phyloP scores from a whole-genome alignment of 1,140 invertebrate genomes.

The Polyergus mexicanus region DNA sequence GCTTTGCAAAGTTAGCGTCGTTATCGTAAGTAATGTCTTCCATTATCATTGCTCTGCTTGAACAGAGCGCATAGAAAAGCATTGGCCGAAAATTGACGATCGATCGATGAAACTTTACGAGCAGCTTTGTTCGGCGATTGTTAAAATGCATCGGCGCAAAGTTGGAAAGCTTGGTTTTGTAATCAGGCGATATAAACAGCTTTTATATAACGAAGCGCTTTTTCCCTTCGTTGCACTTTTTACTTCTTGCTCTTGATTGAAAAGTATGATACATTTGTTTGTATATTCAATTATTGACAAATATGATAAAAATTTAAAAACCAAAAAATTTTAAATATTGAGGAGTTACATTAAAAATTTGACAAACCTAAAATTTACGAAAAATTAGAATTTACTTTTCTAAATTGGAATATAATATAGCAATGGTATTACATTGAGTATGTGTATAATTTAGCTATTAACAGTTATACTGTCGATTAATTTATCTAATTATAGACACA shows the following conservation, averaged over 20 bases:
- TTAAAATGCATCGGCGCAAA: slow-evolving; percentile 20
- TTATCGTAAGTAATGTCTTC: slow-evolving; percentile 70
- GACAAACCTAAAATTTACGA: neutral
- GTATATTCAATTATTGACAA: neutral
- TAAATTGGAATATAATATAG: neutral
- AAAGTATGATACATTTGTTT: neutral
- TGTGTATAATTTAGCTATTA: neutral
- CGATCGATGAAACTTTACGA: slow-evolving; percentile 47
- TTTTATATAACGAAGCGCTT: slow-evolving; percentile 23
- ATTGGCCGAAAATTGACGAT: slow-evolving; percentile 47
- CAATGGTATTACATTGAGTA: neutral
- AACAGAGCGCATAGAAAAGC: slow-evolving; percentile 61
- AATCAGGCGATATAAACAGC: slow-evolving; percentile 11
- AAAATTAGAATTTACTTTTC: neutral
- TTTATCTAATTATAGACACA: neutral
- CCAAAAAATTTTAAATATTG: neutral
- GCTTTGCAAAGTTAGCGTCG: slow-evolving; percentile 39
- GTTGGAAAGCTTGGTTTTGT: slow-evolving; percentile 19
- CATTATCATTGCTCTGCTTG: slow-evolving; percentile 64
- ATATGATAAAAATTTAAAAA: neutral
- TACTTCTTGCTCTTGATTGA: neutral
- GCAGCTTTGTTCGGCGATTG: slow-evolving; percentile 39
- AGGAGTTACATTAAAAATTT: neutral
- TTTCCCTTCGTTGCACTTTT: neutral
- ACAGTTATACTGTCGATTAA: neutral